Evolutionary conservation across 2,113 vertebrate genomes (phyloP).

Genomic region (Nothobranchius kuhntae): DNA sequence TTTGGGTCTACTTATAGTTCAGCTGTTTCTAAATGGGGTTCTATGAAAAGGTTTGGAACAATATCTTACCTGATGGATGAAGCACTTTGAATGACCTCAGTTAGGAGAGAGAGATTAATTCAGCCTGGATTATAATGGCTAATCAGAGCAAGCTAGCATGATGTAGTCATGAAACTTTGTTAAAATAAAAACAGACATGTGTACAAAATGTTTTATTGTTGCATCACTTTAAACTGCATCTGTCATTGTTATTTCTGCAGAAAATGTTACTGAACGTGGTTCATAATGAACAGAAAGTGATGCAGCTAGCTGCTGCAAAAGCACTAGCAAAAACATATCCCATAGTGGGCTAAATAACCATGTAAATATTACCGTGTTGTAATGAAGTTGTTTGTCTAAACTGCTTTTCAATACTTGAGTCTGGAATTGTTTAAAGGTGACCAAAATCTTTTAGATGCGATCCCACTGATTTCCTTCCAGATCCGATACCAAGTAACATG

Average conservation of each 20-base stretch:
- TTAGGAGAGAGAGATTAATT: neutral
- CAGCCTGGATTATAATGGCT: neutral
- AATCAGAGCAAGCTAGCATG: neutral
- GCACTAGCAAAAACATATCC: neutral
- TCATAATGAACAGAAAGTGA: neutral
- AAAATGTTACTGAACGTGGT: neutral
- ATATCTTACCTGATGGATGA: neutral
- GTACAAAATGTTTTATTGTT: too few relatives aligned
- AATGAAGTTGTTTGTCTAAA: neutral
- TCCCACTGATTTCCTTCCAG: too few relatives aligned
- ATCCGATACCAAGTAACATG: too few relatives aligned
- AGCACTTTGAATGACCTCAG: neutral
- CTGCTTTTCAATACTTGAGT: too few relatives aligned
- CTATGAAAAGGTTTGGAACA: neutral
- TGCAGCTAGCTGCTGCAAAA: neutral
- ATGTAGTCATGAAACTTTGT: too few relatives aligned
- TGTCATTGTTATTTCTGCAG: too few relatives aligned
- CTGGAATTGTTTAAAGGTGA: too few relatives aligned
- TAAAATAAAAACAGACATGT: too few relatives aligned
- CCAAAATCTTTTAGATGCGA: too few relatives aligned
- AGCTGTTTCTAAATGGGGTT: neutral
- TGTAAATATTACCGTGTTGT: neutral
- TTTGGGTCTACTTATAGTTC: slow-evolving; percentile 28
- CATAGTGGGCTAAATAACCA: neutral
- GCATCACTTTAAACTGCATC: too few relatives aligned